Conservation (phyloP, 2,797 vertebrate genomes). For the Streptopelia turtur region DNA sequence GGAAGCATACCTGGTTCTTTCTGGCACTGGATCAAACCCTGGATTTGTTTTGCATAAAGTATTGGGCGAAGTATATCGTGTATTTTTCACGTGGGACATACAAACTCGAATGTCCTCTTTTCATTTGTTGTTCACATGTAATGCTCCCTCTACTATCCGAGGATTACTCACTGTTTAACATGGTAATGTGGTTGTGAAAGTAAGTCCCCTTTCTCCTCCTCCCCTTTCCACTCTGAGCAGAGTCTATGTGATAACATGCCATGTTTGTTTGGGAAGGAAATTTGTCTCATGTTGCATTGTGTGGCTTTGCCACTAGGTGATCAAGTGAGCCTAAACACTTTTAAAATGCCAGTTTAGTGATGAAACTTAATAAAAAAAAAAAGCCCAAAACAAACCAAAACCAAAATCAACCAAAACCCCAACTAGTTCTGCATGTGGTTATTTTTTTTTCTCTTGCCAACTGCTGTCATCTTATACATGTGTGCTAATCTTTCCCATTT, state of each 20-base stretch:
- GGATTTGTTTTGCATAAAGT: neutral
- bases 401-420: no score
- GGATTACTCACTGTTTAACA: neutral
- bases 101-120: neutral
- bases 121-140: neutral
- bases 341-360: neutral
- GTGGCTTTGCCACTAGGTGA: neutral
- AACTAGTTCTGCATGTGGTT: neutral
- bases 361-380: neutral
- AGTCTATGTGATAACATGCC: neutral
- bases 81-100: neutral
- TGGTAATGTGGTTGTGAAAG: neutral
- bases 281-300: neutral
- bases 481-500: conserved; percentile 14
- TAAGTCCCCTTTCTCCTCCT: neutral
- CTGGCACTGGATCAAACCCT: neutral
- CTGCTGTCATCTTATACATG: neutral
- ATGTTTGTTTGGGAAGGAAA: neutral
- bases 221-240: neutral
- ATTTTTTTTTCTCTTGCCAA: neutral
- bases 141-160: neutral
- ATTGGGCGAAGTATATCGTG: neutral
- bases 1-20: neutral
- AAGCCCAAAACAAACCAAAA: neutral
- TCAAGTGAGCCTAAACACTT: conserved; percentile 2